A percentile compares a stretch with the other conserved stretches of the same genome.
phyloP scores from a whole-genome alignment of 1,140 invertebrate species.

The Idris sp. region DNA sequence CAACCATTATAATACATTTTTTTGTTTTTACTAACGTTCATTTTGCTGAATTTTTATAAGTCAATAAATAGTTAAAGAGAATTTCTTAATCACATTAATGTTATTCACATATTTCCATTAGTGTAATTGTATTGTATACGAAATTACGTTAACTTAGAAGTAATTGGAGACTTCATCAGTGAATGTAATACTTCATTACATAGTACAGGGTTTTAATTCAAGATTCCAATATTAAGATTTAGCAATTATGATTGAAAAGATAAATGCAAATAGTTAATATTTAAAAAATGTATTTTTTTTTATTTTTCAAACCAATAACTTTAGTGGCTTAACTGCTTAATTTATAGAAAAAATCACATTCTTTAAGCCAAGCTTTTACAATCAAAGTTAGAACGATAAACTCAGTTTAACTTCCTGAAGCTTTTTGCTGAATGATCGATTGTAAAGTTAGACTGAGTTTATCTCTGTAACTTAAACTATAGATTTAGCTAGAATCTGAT shows the following conservation, averaged over 20 bases:
- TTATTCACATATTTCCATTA: conserved; percentile 24
- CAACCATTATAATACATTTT: conserved; percentile 30
- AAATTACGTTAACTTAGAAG: conserved; percentile 14
- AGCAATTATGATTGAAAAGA: too few relatives aligned
- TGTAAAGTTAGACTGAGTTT: conserved; percentile 56
- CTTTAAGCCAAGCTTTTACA: conserved; percentile 55
- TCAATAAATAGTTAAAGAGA: conserved; percentile 28
- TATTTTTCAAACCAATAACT: conserved; percentile 9
- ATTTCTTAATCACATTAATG: conserved; percentile 14
- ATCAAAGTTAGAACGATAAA: conserved; percentile 61
- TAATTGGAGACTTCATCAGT: too few relatives aligned
- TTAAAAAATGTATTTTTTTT: too few relatives aligned
- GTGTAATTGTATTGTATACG: conserved; percentile 1
- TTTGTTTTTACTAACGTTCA: conserved; percentile 3
- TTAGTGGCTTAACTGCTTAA: conserved; percentile 48
- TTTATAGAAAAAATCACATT: conserved; percentile 59
- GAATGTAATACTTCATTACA: too few relatives aligned
- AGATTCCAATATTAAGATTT: too few relatives aligned
- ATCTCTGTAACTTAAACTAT: conserved; percentile 52
- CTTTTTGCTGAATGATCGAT: conserved; percentile 61
- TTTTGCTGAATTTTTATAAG: neutral
- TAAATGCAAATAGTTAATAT: too few relatives aligned
- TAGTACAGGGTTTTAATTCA: too few relatives aligned
- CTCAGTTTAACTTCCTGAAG: conserved; percentile 61
- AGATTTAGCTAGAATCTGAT: conserved; percentile 24